Evolutionary conservation across 2,113 vertebrate genomes (phyloP).

Genomic region (Rhabdomys dilectus): DNA sequence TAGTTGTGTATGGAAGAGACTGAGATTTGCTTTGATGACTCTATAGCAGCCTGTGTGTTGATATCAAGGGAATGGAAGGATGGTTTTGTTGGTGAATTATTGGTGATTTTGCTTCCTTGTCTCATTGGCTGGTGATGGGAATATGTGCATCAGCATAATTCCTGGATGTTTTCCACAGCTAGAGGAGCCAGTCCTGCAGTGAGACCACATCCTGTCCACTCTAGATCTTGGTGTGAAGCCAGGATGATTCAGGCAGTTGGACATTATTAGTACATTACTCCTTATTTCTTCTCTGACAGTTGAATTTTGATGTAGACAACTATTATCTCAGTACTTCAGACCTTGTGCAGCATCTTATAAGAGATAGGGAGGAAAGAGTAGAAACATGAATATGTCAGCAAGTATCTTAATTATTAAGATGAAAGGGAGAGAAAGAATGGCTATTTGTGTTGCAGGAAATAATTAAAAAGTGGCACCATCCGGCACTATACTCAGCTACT

Average conservation of each 20-base stretch:
- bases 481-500: too few species aligned
- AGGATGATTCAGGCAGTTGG: conserved; percentile 33
- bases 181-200: conserved; percentile 1
- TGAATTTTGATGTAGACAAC: conserved; percentile 24
- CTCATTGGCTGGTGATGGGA: neutral
- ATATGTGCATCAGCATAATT: neutral
- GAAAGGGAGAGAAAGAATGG: neutral
- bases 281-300: conserved; percentile 16
- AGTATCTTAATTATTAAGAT: neutral
- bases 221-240: conserved; percentile 51
- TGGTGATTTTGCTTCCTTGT: conserved; percentile 22
- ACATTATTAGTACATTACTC: neutral
- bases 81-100: neutral
- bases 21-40: neutral
- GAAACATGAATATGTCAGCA: neutral
- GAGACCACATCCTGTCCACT: conserved; percentile 48
- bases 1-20: neutral
- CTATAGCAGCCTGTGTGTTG: neutral
- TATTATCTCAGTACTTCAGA: neutral
- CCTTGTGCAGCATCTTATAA: neutral
- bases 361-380: neutral
- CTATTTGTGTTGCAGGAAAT: too few species aligned
- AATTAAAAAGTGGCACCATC: too few species aligned
- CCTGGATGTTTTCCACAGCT: neutral
- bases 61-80: neutral